Conservation (phyloP, 2,888 invertebrate species). For the Drosophila prostipennis region DNA sequence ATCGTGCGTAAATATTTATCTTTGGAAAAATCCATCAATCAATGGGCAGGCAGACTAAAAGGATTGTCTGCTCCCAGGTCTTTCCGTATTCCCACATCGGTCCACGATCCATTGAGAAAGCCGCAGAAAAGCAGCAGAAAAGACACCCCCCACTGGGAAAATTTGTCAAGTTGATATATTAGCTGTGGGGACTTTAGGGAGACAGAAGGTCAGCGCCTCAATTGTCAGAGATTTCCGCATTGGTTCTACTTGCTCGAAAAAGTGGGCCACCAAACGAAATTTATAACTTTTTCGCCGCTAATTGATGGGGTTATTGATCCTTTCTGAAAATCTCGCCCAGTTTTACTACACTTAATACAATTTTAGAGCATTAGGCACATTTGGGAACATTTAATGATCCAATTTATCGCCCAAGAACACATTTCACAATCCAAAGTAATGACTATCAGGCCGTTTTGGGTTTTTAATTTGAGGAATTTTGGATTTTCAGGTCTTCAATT, state of each 20-base stretch:
- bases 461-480: not conserved
- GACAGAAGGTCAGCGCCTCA: slow-evolving; percentile 27
- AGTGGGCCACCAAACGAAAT: slow-evolving; percentile 34
- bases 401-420: slow-evolving; percentile 26
- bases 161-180: slow-evolving; percentile 62
- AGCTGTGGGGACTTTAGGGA: slow-evolving; percentile 17
- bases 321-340: not conserved
- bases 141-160: slow-evolving; percentile 20
- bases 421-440: slow-evolving; percentile 20
- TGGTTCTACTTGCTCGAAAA: slow-evolving; percentile 18
- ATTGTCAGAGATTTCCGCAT: slow-evolving; percentile 59
- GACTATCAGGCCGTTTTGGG: slow-evolving; percentile 6
- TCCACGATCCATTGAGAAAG: slow-evolving; percentile 11
- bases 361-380: slow-evolving; percentile 17
- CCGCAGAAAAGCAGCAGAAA: too few relatives aligned
- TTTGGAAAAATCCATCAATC: slow-evolving; percentile 54
- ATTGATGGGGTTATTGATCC: slow-evolving; percentile 38
- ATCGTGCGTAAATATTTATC: slow-evolving; percentile 63
- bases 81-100: slow-evolving; percentile 24
- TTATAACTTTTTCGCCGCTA: slow-evolving; percentile 23
- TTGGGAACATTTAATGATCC: slow-evolving; percentile 23
- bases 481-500: not conserved
- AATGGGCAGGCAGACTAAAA: slow-evolving; percentile 40
- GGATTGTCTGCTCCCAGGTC: slow-evolving; percentile 37
- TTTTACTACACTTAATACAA: slow-evolving; percentile 3